phyloP scores from a whole-genome alignment of 2,888 invertebrate species.

The Lasioglossum vierecki region DNA sequence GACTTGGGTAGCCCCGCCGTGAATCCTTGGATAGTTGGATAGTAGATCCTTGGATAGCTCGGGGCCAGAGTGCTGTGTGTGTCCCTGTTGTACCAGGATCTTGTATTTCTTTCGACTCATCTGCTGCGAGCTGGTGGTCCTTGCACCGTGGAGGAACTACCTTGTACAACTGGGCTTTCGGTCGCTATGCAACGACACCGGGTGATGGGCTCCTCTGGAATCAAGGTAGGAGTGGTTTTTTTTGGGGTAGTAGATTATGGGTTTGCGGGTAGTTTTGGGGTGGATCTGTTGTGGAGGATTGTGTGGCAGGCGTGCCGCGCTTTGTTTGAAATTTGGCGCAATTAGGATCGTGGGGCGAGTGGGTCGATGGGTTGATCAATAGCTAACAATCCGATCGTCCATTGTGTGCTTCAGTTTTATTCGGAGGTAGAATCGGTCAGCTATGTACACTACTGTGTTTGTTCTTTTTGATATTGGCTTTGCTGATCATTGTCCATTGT shows the following conservation, averaged over 20 bases:
- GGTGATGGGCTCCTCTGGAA: not conserved
- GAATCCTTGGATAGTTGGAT: not conserved
- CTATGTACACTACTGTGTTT: not conserved
- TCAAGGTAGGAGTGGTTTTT: constrained; percentile 19
- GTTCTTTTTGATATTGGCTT: not conserved
- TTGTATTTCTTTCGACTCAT: not conserved
- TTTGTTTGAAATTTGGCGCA: not conserved
- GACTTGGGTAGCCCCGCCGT: not conserved
- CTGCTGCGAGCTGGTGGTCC: not conserved
- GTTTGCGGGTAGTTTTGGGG: not conserved
- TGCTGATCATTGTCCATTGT: no score
- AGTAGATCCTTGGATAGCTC: constrained; percentile 1
- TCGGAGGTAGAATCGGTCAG: not conserved
- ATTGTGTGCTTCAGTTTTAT: not conserved
- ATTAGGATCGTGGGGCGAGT: not conserved
- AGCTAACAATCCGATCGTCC: not conserved
- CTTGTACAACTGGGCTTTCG: not conserved
- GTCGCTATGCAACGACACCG: constrained; percentile 12
- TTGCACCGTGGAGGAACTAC: not conserved
- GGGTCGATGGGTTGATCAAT: not conserved
- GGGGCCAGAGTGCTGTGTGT: not conserved
- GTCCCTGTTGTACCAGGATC: not conserved
- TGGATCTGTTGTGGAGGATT: not conserved
- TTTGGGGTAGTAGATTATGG: not conserved
- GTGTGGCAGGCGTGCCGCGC: not conserved